Conservation (phyloP, 1,140 invertebrate species). For the Bombus huntii region DNA sequence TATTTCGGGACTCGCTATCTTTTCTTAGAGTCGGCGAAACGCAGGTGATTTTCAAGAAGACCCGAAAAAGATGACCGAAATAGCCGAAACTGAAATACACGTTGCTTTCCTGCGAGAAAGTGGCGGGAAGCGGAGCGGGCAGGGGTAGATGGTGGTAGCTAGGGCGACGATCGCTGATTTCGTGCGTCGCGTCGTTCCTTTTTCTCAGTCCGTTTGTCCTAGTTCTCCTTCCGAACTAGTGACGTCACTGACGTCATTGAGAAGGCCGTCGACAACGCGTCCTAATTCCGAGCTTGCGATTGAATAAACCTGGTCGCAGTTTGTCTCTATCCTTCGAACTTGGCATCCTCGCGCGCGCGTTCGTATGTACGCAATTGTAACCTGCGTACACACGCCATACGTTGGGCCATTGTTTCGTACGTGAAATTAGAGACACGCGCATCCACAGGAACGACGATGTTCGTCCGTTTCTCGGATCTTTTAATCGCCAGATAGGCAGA, state of each 20-base stretch:
- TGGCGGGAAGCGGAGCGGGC: fast-evolving
- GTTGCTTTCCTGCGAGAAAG: background rate
- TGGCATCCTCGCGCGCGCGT: background rate
- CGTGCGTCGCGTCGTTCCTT: constrained; percentile 11
- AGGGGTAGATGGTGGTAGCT: background rate
- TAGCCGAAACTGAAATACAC: background rate
- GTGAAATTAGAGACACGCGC: background rate
- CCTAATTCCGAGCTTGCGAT: constrained; percentile 69
- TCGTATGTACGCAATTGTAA: background rate
- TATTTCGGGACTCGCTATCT: no score
- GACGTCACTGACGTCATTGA: constrained; percentile 80
- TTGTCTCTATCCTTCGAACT: constrained; percentile 18
- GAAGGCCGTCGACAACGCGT: constrained; percentile 74
- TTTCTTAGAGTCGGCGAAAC: no score
- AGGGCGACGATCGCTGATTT: constrained; percentile 13
- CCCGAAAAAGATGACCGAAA: background rate
- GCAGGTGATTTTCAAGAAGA: no score
- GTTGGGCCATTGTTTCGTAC: background rate
- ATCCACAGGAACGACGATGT: fast-evolving
- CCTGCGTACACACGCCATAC: background rate
- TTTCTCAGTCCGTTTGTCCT: constrained; percentile 66
- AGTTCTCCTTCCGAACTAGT: constrained; percentile 70
- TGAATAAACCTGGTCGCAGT: constrained; percentile 42
- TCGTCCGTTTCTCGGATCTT: background rate
- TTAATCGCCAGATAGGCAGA: background rate